Base-by-base conservation (phyloP, 2,113 vertebrate species). In the Potamarius usumacintae region DNA sequence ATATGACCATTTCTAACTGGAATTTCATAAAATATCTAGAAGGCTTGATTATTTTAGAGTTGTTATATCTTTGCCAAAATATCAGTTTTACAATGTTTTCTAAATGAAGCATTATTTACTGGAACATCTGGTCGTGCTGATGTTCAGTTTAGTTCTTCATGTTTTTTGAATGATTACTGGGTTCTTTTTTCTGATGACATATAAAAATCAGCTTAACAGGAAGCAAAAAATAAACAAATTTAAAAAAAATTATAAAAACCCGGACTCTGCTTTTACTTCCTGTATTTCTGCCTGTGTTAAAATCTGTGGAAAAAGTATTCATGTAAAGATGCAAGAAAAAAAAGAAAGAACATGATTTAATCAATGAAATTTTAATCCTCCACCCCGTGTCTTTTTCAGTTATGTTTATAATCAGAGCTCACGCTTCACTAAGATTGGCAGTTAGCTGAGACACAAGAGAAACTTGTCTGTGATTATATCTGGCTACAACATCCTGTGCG, bases 391-490 rank as follows among this genome's bases (percentile, higher is more conserved):
- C 12, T 12, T 53, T 42, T 78, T n/a, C 14, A 17, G 6, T 34
- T 71, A 53, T 48, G 20, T 15, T 34, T 81, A 53, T 71, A 81
- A 58, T 48, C 10, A 42, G 20, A 52, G n/a, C n/a, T 74, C 12
- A 30, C 4, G 15, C 20, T 82, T 71, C 9, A 58, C 25, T 67
- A 8, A 57, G 30, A 42, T 4, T 60, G 65, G 63, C 52, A 86
- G 63, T 79, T 79, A 42, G 48, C 7, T 57, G 76, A 52, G 60
- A 72, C 9, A 71, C 27, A 76, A 74, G 9, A 27, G 80, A 81
- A 55, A 55, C 80, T 6, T 76, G 80, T 30, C 67, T 87, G 78
- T 82, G 79, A 62, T 82, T 58, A 48, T 62, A 71, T 42, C 55
- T 74, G 34, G 53, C 25, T 50, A 63, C 42, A 72, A 53, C 72